Base-by-base conservation (phyloP, 2,888 invertebrate genomes). In the Andrena flavipes region DNA sequence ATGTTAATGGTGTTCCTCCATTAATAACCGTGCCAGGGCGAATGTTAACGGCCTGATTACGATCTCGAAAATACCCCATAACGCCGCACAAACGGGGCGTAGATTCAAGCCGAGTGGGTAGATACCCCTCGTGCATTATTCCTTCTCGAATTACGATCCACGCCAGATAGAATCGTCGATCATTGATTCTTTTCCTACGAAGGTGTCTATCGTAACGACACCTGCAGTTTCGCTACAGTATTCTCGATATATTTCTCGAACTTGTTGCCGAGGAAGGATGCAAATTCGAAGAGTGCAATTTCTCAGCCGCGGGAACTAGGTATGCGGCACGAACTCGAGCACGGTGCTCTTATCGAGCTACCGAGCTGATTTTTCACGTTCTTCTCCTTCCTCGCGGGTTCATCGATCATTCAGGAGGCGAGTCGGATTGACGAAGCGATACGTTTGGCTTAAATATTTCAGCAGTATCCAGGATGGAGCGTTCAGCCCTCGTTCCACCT, bases 1-100 rank as follows among this genome's bases (percentile, higher is more conserved):
- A 63, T 26, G 68, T 72, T 80, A 80, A 84, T 77, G 51, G 51
- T 49, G 54, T 54, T 76, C 69, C 65, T 29, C 82, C 69, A 70
- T 76, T 81, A 64, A 68, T 59, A 59, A 64, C 35, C 56, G 20
- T 51, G 48, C 20, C 26, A 23, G 10, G 13, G 10, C 30, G 33
- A 69, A 23, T n/a, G 56, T 60, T 76, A 72, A 67, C 71, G 62
- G 20, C 35, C 30, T 64, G 68, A 81, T 63, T 54, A 63, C 35
- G 49, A n/a, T 59, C 49, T 13, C n/a, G 48, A 8, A 33, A 67
- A 51, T 48, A 33, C 26, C 26, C 8, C 23, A 4, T 29, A 48
- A 59, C n/a, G 29, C 4, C 51, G 63, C 13, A 2, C 29, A 26
- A 29, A 33, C n/a, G 26, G 16, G 42, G 16, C 33, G 10, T 23